Evolutionary conservation across 1,140 invertebrate genomes (phyloP), one percentile per base, ranked within the genome.

Genomic region (Chironomus striatipennis): DNA sequence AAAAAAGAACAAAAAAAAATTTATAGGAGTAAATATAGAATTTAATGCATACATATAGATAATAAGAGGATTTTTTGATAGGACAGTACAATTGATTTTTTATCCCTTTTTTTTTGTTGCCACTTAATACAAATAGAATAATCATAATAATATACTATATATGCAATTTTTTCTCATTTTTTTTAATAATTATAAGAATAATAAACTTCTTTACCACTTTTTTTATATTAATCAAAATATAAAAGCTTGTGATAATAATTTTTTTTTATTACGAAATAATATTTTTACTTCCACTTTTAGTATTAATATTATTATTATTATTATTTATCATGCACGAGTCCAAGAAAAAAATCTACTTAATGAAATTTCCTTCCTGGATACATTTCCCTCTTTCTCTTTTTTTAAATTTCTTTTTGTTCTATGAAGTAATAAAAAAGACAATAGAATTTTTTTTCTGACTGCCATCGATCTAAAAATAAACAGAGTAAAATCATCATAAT

Each of bases 401-500:
- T 20, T 70, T 20, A 20, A 18, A 20, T 70, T 70, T 70, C 20
- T 70, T 70, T 70, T 70, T 70, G 65, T 70, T 70, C 65, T 70
- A 70, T 70, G 18, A 70, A 70, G 65, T 70, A 70, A 70, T 70
- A 70, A 70, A 70, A 70, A 70, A 70, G 17, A 70, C 65, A 70
- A 70, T 70, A 70, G 65, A 70, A 70, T 70, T 21, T 7, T 70
- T 70, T 70, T 70, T 18, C 65, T 18, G 65, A 70, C 18, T 20
- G n/a, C 65, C 65, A 70, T 9, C 18, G 65, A 70, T 70, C 65
- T 70, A 70, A 70, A 70, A 75, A 7, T 9, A 6, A 77, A 79
- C n/a, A 75, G 21, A 80, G 79, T 79, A 81, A 70, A 70, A 3
- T 18, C 5, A 70, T 21, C 9, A 70, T 9, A 34, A 34, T 34